Percentiles rank a stretch among this genome's conserved stretches.
Conservation (phyloP, 2,797 vertebrate species). For the Sciaenops ocellatus region DNA sequence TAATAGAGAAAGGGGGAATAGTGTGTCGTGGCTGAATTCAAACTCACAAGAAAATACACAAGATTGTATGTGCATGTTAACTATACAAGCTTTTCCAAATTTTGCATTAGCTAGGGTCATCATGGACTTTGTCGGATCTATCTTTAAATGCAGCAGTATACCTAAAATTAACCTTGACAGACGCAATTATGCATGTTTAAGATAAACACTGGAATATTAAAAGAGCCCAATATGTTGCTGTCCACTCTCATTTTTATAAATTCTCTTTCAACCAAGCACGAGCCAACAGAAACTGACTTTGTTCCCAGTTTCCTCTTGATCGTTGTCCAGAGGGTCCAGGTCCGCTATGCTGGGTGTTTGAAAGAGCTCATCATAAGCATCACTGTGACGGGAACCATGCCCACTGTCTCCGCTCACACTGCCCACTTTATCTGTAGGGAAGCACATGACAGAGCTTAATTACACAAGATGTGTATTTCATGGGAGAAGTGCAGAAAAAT, state of each 20-base stretch:
- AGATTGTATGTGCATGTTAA: background rate
- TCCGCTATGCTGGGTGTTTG: slow-evolving; percentile 81
- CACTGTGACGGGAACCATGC: slow-evolving; percentile 83
- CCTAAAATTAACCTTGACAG: slow-evolving; percentile 21
- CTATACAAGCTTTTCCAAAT: background rate
- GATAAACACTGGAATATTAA: background rate
- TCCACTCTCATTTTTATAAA: background rate
- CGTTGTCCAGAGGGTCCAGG: slow-evolving; percentile 83
- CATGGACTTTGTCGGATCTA: background rate
- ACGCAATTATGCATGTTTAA: slow-evolving; percentile 1
- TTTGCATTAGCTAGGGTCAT: background rate
- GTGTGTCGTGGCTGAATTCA: background rate
- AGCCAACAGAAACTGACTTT: slow-evolving; percentile 76
- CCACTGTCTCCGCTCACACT: slow-evolving; percentile 85
- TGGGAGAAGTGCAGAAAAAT: slow-evolving; percentile 27
- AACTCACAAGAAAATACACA: background rate
- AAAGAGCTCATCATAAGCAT: slow-evolving; percentile 95
- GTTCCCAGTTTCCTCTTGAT: slow-evolving; percentile 86
- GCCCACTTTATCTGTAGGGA: slow-evolving; percentile 83
- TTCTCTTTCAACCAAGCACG: background rate
- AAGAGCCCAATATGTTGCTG: background rate
- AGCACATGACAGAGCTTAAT: slow-evolving; percentile 31
- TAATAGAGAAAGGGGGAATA: background rate
- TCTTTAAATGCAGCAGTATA: background rate
- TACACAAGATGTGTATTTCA: slow-evolving; percentile 38